phyloP scores from a whole-genome alignment of 2,797 vertebrate species.

The Heterohyrax brucei region DNA sequence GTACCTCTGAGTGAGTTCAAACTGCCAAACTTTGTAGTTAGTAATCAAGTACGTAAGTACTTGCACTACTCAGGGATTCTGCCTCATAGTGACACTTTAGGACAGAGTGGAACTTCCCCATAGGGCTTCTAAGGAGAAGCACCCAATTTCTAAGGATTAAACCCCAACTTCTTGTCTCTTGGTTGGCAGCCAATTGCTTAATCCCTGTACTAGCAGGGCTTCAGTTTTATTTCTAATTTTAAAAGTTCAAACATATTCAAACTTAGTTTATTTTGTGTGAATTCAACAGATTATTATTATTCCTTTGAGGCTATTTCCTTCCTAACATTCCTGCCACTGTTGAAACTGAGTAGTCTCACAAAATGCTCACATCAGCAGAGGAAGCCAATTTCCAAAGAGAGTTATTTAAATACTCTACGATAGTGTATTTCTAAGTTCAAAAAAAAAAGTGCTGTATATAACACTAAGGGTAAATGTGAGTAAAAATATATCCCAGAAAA shows the following conservation, averaged over 20 bases:
- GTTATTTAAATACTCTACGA: slow-evolving; percentile 80
- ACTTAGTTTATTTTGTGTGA: slow-evolving; percentile 61
- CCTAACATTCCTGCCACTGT: slow-evolving; percentile 74
- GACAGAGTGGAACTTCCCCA: too few species aligned
- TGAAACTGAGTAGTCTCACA: slow-evolving; percentile 71
- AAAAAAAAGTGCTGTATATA: slow-evolving; percentile 22
- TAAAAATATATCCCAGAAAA: slow-evolving; percentile 60
- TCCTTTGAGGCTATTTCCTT: slow-evolving; percentile 81
- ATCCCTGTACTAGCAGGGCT: too few species aligned
- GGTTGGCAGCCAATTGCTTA: too few species aligned
- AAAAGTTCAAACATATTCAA: slow-evolving; percentile 41
- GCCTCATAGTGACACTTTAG: too few species aligned
- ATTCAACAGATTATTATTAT: slow-evolving; percentile 81
- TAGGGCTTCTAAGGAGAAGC: too few species aligned
- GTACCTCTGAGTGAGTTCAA: background rate
- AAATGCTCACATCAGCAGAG: slow-evolving; percentile 85
- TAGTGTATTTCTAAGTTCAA: slow-evolving; percentile 81
- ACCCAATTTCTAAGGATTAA: too few species aligned
- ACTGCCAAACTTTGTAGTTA: background rate
- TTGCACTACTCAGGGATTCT: too few species aligned
- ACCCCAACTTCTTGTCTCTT: too few species aligned
- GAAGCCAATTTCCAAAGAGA: slow-evolving; percentile 84
- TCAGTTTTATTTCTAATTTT: background rate
- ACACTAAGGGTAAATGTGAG: background rate
- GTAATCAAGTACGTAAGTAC: background rate